Conservation (phyloP, 2,797 vertebrate genomes). For the Eremophila alpestris region DNA sequence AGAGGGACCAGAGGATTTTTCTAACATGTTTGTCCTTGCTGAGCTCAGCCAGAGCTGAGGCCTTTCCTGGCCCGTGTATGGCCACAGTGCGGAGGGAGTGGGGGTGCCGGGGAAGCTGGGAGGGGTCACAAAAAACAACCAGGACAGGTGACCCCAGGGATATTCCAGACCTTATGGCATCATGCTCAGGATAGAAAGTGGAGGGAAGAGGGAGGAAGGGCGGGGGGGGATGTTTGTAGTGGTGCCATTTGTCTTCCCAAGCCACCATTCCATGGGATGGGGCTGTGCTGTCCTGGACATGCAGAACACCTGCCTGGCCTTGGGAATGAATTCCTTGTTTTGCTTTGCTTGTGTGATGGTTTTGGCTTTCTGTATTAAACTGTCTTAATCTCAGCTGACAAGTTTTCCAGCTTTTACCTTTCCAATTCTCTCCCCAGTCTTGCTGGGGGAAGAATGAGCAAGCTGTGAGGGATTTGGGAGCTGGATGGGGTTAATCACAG, state of each 20-base stretch:
- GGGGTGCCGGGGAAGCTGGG: not conserved
- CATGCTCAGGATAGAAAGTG: not conserved
- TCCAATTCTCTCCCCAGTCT: not conserved
- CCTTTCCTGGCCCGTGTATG: not conserved
- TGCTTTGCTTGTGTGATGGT: not conserved
- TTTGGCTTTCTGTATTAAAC: not conserved
- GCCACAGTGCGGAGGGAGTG: not conserved
- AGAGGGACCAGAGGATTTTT: no score
- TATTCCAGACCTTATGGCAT: not conserved
- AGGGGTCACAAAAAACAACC: not conserved
- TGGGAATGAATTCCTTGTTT: not conserved
- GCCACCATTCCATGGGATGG: not conserved
- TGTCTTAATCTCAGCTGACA: not conserved
- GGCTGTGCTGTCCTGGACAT: not conserved
- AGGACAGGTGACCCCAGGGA: not conserved
- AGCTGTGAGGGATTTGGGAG: not conserved
- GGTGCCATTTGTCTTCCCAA: not conserved
- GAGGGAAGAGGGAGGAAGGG: no score
- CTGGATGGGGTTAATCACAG: not conserved
- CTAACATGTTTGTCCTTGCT: not conserved
- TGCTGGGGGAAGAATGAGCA: not conserved
- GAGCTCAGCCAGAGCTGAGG: not conserved
- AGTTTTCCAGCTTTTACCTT: not conserved
- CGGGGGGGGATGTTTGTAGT: rapidly evolving
- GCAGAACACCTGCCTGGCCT: not conserved